Percentiles rank a stretch among this genome's conserved stretches.
These are phyloP conservation scores for Lycocerus yunnanus DNA, from an alignment of 2,888 invertebrate genomes.

Conservation along the genomic window DNA sequence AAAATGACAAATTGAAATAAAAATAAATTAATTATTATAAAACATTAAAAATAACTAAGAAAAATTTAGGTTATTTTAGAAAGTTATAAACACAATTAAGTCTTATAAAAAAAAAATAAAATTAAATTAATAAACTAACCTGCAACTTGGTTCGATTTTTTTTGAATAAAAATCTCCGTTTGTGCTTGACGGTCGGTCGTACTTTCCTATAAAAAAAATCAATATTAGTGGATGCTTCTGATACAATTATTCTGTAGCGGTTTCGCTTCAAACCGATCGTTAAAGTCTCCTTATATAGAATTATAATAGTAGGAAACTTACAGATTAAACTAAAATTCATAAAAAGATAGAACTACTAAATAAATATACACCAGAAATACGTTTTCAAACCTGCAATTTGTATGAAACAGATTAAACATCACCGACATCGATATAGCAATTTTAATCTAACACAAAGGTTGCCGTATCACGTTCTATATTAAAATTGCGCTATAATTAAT, in stretches of 20 bases:
- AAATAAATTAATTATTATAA: neutral
- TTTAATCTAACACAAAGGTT: slow-evolving; percentile 28
- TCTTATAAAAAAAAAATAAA: neutral
- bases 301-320: slow-evolving; percentile 18
- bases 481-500: slow-evolving; percentile 27
- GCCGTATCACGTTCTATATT: slow-evolving; percentile 31
- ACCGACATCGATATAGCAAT: slow-evolving; percentile 18
- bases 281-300: slow-evolving; percentile 21
- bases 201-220: neutral
- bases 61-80: slow-evolving; percentile 1
- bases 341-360: slow-evolving; percentile 14
- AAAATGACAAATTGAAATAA: slow-evolving; percentile 2
- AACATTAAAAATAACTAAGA: neutral
- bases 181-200: neutral
- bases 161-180: neutral
- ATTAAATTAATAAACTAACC: neutral
- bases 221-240: neutral
- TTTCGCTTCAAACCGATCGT: slow-evolving; percentile 18
- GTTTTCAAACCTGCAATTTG: slow-evolving; percentile 22
- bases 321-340: slow-evolving; percentile 10
- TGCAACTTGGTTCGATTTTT: neutral
- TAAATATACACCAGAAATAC: slow-evolving; percentile 18
- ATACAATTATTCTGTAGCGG: slow-evolving; percentile 10
- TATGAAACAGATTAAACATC: slow-evolving; percentile 18
- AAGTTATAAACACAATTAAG: neutral